A percentile compares a stretch with the other conserved stretches of the same genome.
These are phyloP conservation scores for Choloepus didactylus DNA, from an alignment of 2,797 vertebrate genomes.

Conservation along the genomic window DNA sequence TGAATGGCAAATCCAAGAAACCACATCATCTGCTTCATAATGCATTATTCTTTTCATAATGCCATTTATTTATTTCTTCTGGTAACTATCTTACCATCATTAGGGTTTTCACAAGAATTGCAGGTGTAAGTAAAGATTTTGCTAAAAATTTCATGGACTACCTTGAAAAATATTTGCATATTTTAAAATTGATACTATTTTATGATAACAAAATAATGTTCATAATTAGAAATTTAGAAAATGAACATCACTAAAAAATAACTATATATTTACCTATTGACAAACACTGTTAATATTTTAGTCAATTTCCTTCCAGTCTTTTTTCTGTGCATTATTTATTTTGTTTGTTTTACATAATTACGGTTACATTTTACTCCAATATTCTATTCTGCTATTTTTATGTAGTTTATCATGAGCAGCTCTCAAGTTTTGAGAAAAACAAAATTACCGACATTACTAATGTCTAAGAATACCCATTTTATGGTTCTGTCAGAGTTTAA, in stretches of 20 bases:
- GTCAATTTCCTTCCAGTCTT: constrained; percentile 14
- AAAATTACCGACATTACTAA: not conserved
- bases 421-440: constrained; percentile 39
- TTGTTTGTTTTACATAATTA: constrained; percentile 21
- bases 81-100: not conserved
- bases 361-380: not conserved
- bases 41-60: constrained; percentile 16
- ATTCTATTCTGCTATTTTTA: constrained; percentile 32
- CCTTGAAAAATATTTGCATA: not conserved
- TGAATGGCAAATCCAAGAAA: constrained; percentile 71
- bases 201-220: constrained; percentile 27
- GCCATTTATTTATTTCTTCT: not conserved
- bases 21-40: constrained; percentile 53
- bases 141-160: constrained; percentile 25
- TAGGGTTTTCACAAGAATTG: constrained; percentile 29
- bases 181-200: not conserved
- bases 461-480: not conserved
- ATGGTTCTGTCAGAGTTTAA: not conserved
- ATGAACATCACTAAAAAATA: not conserved
- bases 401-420: constrained; percentile 1
- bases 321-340: not conserved
- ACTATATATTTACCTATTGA: not conserved
- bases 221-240: constrained; percentile 8
- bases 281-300: constrained; percentile 35
- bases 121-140: constrained; percentile 14